Base-by-base conservation (phyloP, 1,140 invertebrate species). In the Cotesia glomerata region DNA sequence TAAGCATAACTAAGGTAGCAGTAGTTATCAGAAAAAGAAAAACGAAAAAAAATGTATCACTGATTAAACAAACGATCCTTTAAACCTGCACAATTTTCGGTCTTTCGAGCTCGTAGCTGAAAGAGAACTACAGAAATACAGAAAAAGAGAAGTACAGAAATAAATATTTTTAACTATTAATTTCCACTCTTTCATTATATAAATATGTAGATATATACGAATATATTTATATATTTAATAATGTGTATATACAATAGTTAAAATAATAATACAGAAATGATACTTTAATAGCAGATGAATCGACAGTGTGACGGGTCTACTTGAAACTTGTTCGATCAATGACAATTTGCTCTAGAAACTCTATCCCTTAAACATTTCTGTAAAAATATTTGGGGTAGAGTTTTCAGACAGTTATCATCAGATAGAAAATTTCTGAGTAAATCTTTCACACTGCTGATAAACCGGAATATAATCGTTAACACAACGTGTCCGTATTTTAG, bases 161-260 rank as follows among this genome's bases (percentile, higher is more conserved):
- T 26, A 76, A 75, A 81, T 82, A 82, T 84, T 83, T 83, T 81
- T 76, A 81, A 81, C 78, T 82, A 80, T 84, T 84, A 80, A 79
- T 85, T 85, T 84, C 79, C 76, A 83, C 79, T 81, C 78, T 83
- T 78, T 80, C 73, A 76, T 73, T 72, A 69, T 79, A 51, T 72
- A 35, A 64, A 67, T 26, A 67, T 61, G 52, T 35, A 64, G 61
- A 35, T 45, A 45, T 45, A 69, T 79, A 51, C 66, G 39, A 64
- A 67, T 26, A 67, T 61, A 64, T 51, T 13, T 45, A 45, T 45
- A 72, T 80, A 79, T 73, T 76, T 78, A 75, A 72, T 58, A 72
- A 69, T 59, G 34, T 74, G 16, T 65, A 71, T 63, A 74, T 70
- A 59, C 18, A 66, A 75, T 52, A 67, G 71, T 72, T 67, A 59